Percentiles rank a stretch among this genome's conserved stretches.
Conservation (phyloP, 1,140 invertebrate genomes). For the Acromyrmex echinatior region DNA sequence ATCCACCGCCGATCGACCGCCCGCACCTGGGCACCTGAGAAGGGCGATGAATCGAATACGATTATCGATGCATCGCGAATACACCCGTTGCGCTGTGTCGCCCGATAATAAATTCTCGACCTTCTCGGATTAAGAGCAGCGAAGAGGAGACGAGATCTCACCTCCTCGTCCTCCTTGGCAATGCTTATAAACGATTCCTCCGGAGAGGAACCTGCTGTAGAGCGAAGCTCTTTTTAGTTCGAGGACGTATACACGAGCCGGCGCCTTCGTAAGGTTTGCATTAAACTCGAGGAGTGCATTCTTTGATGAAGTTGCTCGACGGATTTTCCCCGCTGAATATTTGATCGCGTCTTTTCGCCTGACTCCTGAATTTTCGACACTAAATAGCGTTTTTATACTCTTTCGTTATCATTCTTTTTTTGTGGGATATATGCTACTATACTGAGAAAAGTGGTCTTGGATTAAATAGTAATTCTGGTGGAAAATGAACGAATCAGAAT, state of each 20-base stretch:
- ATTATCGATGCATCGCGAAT: slow-evolving; percentile 67
- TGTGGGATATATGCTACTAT: not conserved
- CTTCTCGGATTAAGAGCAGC: slow-evolving; percentile 18
- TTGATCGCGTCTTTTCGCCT: slow-evolving; percentile 5
- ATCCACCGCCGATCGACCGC: slow-evolving; percentile 39
- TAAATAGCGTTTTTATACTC: not conserved
- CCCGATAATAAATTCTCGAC: slow-evolving; percentile 62
- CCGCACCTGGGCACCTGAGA: slow-evolving; percentile 33
- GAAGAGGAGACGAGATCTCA: slow-evolving; percentile 15
- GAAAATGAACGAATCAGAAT: too few relatives aligned
- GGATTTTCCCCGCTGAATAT: slow-evolving; percentile 48
- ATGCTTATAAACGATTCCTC: slow-evolving; percentile 38
- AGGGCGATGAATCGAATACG: slow-evolving; percentile 51
- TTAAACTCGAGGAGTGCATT: slow-evolving; percentile 55
- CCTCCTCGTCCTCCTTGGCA: not conserved
- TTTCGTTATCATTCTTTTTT: not conserved
- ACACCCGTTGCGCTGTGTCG: slow-evolving; percentile 29
- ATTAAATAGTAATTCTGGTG: too few relatives aligned
- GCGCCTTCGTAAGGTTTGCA: slow-evolving; percentile 47
- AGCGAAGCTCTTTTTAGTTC: slow-evolving; percentile 47
- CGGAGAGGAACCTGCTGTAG: not conserved
- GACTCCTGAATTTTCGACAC: slow-evolving; percentile 14
- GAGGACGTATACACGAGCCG: slow-evolving; percentile 44
- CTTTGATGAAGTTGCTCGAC: slow-evolving; percentile 49
- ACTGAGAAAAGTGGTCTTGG: too few relatives aligned